These are phyloP conservation scores for Silvanus unidentatus DNA, from an alignment of 2,888 invertebrate species.

Conservation along the genomic window DNA sequence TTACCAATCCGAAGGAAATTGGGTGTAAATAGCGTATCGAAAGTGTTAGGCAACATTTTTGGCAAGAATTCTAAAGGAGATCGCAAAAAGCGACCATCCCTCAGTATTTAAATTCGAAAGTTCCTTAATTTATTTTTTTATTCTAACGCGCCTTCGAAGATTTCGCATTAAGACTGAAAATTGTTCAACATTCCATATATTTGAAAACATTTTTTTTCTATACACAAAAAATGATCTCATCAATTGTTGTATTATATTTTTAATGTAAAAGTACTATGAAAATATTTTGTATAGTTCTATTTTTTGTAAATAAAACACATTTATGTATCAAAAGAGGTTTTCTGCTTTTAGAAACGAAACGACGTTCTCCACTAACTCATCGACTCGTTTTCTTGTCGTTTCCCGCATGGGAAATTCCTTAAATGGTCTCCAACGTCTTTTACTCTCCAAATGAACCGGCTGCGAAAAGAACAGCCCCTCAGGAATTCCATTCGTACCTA, in stretches of 20 bases:
- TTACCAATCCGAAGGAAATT: slow-evolving; percentile 66
- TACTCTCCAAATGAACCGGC: slow-evolving; percentile 47
- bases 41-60: slow-evolving; percentile 73
- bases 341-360: background rate
- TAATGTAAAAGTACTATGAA: too few relatives aligned
- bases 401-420: slow-evolving; percentile 28
- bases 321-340: too few relatives aligned
- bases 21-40: slow-evolving; percentile 71
- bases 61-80: slow-evolving; percentile 72
- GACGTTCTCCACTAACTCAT: slow-evolving; percentile 12
- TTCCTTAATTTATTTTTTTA: too few relatives aligned
- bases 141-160: too few relatives aligned
- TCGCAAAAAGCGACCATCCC: slow-evolving; percentile 69
- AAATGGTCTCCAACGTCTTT: slow-evolving; percentile 48
- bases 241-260: too few relatives aligned
- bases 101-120: slow-evolving; percentile 58
- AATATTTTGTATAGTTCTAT: too few relatives aligned
- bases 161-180: too few relatives aligned
- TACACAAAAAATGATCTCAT: too few relatives aligned
- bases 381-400: slow-evolving; percentile 15
- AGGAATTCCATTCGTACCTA: slow-evolving; percentile 50
- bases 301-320: too few relatives aligned
- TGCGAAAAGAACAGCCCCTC: slow-evolving; percentile 54
- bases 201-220: too few relatives aligned
- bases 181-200: too few relatives aligned